Percentiles rank a stretch among this genome's conserved stretches.
phyloP scores from a whole-genome alignment of 2,888 invertebrate species.

The Troglohyphantes excavatus region DNA sequence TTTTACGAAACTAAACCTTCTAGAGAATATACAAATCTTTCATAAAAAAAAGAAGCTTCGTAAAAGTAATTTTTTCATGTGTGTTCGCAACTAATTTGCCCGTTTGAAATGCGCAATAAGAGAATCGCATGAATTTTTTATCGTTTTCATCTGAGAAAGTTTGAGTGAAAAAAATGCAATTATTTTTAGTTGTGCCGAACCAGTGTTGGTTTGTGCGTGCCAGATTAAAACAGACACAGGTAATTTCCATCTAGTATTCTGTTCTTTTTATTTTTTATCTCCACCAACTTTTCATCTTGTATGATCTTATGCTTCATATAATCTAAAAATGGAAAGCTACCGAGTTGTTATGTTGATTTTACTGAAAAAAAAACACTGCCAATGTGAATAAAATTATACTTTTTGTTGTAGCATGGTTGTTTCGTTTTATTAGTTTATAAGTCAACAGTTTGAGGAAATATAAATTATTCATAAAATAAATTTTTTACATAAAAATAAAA shows the following conservation, averaged over 20 bases:
- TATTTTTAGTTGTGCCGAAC: constrained; percentile 34
- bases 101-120: constrained; percentile 53
- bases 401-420: background rate
- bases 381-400: constrained; percentile 15
- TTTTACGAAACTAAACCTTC: background rate
- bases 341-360: background rate
- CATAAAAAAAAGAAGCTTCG: background rate
- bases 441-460: too few relatives aligned
- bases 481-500: too few relatives aligned
- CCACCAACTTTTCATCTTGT: constrained; percentile 10
- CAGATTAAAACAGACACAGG: constrained; percentile 15
- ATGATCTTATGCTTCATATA: constrained; percentile 25
- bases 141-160: constrained; percentile 31
- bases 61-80: background rate
- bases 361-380: background rate
- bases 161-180: constrained; percentile 30
- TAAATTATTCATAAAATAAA: too few relatives aligned
- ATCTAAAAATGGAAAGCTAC: constrained; percentile 21
- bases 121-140: constrained; percentile 43
- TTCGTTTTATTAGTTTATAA: background rate
- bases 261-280: background rate
- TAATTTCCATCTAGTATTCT: constrained; percentile 27
- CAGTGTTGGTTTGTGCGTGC: background rate
- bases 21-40: background rate
- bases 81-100: constrained; percentile 53